Percentiles rank a stretch among this genome's conserved stretches.
Conservation (phyloP, 2,113 vertebrate genomes). For the Spea bombifrons region DNA sequence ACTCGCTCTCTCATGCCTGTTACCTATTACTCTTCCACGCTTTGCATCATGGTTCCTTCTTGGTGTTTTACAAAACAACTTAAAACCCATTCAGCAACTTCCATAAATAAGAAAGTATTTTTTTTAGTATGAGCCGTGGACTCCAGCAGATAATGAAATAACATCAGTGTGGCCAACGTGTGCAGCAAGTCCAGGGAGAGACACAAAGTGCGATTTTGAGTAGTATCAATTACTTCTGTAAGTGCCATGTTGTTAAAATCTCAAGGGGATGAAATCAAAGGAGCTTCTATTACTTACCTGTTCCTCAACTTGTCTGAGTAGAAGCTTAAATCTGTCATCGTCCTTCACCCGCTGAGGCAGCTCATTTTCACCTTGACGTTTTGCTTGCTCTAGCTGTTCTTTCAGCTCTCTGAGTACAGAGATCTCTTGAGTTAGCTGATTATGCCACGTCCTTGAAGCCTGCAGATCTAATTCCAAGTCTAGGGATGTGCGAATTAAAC, state of each 20-base stretch:
- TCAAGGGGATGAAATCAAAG: slow-evolving; percentile 13
- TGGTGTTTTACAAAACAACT: no score
- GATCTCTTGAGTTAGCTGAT: slow-evolving; percentile 85
- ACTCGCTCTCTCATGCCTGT: no score
- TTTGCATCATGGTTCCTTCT: no score
- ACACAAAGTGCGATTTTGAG: slow-evolving; percentile 6
- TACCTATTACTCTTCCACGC: no score
- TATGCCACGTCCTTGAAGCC: slow-evolving; percentile 85
- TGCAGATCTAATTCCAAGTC: slow-evolving; percentile 95
- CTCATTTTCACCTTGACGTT: slow-evolving; percentile 78
- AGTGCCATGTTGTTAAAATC: slow-evolving; percentile 7
- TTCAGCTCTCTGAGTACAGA: slow-evolving; percentile 83
- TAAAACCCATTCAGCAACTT: not conserved
- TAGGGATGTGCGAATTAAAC: slow-evolving; percentile 83
- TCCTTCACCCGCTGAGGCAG: slow-evolving; percentile 82
- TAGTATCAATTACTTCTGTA: slow-evolving; percentile 1
- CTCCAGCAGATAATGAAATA: not conserved
- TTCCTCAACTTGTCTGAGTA: slow-evolving; percentile 86
- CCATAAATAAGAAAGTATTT: not conserved
- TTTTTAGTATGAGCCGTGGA: not conserved
- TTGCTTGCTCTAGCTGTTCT: slow-evolving; percentile 82
- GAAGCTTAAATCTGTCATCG: slow-evolving; percentile 83
- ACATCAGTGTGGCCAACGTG: slow-evolving; percentile 4
- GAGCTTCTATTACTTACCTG: slow-evolving; percentile 66
- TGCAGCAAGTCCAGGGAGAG: slow-evolving; percentile 1